Conservation (phyloP, 2,888 invertebrate species). For the Andrena praecox region DNA sequence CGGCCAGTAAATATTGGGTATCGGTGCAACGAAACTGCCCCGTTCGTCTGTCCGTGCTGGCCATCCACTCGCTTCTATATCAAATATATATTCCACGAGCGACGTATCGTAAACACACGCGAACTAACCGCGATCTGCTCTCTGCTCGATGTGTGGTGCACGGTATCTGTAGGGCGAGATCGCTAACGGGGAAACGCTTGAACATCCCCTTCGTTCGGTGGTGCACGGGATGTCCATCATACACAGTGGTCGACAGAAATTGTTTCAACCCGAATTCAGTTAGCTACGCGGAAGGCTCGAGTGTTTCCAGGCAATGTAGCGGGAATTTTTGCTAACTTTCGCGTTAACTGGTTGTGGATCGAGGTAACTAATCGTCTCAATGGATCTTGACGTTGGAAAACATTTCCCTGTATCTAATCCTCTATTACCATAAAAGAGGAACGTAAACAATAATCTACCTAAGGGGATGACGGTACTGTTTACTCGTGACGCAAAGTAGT, state of each 20-base stretch:
- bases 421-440: neutral
- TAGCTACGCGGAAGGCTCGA: neutral
- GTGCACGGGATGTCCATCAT: neutral
- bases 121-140: conserved; percentile 48
- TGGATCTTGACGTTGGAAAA: too few species aligned
- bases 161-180: conserved; percentile 31
- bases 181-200: neutral
- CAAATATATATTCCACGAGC: conserved; percentile 46
- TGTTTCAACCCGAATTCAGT: neutral
- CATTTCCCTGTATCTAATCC: neutral
- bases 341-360: neutral
- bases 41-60: conserved; percentile 23
- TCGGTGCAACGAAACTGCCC: conserved; percentile 51
- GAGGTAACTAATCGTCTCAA: too few species aligned
- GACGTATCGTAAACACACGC: conserved; percentile 57
- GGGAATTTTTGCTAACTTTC: neutral
- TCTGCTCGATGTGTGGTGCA: neutral
- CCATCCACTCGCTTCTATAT: conserved; percentile 31
- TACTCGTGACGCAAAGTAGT: neutral
- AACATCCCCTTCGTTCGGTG: neutral
- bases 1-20: conserved; percentile 57
- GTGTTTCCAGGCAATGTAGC: neutral
- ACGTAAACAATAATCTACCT: neutral
- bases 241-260: neutral
- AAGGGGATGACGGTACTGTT: neutral